Base-by-base conservation (phyloP, 2,888 invertebrate genomes). In the Cotesia congregata region DNA sequence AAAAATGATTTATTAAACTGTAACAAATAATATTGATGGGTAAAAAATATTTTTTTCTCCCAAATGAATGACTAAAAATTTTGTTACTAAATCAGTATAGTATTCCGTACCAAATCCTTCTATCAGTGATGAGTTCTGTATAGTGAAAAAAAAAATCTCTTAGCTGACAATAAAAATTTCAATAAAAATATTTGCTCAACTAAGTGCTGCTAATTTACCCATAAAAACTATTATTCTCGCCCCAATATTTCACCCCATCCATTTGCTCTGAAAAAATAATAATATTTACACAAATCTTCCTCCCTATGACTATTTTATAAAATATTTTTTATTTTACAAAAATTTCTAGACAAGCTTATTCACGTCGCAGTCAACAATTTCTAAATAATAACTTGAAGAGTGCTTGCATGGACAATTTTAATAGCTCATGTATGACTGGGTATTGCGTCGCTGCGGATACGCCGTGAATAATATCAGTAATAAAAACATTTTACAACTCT, bases 201-300 rank as follows among this genome's bases (percentile, higher is more conserved):
- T 77, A 83, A 84, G 83, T 84, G 83, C 77, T 71, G 67, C 65
- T 83, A 82, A 85, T 83, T 85, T 83, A 80, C 81, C 75, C 77
- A 61, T 78, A 81, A 81, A 82, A 20, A 6, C 15, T 30, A 30
- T 30, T 30, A 12, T 15, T 62, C 62, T 72, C 15, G 6, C 39
- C 64, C 73, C 59, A 30, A 30, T 30, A 30, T 38, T 73, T 60
- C 68, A 17, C 68, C 20, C 9, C 17, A 30, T 15, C 41, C 68
- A 59, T n/a, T 41, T 80, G 81, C 81, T 75, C 79, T 76, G 79
- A 78, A 67, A 83, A 64, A 80, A 80, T 72, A 82, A 75, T 77
- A 78, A 68, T 70, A 60, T 67, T 59, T 38, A 30, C 30, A 30
- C 30, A 30, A 30, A 30, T 3, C 3, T 30, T 30, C 30, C 3